Evolutionary conservation across 2,797 vertebrate genomes (phyloP).

Genomic region (Coranthus polyacanthus): DNA sequence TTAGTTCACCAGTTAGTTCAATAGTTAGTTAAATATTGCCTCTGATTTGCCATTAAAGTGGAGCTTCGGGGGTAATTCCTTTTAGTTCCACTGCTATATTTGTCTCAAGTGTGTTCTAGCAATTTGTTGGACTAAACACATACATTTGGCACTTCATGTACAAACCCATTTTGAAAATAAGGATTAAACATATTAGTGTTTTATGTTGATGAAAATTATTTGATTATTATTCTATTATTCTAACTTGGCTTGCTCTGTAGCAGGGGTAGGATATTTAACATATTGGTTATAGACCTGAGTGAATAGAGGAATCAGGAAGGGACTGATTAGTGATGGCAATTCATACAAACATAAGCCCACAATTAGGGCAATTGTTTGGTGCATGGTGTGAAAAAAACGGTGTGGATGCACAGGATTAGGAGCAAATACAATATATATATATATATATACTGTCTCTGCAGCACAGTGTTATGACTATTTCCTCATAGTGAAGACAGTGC

Average conservation of each 20-base stretch:
- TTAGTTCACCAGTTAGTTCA: conserved; percentile 17
- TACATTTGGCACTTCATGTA: conserved; percentile 17
- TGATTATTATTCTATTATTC: background rate
- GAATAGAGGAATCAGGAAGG: too few species aligned
- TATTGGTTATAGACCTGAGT: too few species aligned
- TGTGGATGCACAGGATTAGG: conserved; percentile 50
- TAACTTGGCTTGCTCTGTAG: too few species aligned
- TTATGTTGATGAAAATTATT: background rate
- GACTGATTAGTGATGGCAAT: conserved; percentile 8
- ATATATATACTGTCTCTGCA: conserved; percentile 39
- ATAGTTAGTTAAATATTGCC: conserved; percentile 8
- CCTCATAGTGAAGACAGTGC: conserved; percentile 22
- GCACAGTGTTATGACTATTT: conserved; percentile 44
- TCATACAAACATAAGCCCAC: background rate
- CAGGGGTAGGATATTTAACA: too few species aligned
- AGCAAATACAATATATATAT: too few species aligned
- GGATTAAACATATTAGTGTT: conserved; percentile 10
- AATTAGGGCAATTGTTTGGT: conserved; percentile 34
- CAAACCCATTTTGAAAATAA: conserved; percentile 28
- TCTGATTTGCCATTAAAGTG: conserved; percentile 36
- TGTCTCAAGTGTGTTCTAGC: conserved; percentile 14
- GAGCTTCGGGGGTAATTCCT: conserved; percentile 40
- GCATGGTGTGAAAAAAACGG: conserved; percentile 14
- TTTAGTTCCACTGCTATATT: conserved; percentile 50
- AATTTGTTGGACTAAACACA: conserved; percentile 27